These are phyloP conservation scores for Ommatoiulus sabulosus DNA, from an alignment of 2,888 invertebrate species.

Conservation along the genomic window DNA sequence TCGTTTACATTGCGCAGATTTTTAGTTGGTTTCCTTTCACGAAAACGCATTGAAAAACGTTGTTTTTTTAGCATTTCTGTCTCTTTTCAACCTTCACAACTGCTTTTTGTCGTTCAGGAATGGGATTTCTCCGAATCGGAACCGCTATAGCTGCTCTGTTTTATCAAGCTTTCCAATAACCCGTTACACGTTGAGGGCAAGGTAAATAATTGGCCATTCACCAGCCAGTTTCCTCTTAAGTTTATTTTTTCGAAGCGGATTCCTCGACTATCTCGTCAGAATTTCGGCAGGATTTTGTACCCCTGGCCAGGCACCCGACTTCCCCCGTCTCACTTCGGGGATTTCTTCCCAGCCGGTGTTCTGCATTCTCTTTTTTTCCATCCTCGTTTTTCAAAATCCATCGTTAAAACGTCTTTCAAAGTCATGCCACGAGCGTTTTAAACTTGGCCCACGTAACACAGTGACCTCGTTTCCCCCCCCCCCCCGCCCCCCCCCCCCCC, in stretches of 20 bases:
- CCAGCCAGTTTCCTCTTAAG: neutral
- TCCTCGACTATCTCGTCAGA: too few relatives aligned
- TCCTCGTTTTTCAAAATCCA: neutral
- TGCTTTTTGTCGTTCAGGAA: too few relatives aligned
- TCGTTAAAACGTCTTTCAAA: neutral
- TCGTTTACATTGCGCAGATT: too few relatives aligned
- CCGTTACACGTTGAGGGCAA: neutral
- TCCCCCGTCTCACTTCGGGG: neutral
- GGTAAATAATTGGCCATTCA: neutral
- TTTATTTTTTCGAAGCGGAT: too few relatives aligned
- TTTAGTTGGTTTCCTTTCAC: too few relatives aligned
- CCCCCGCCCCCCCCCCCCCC: neutral
- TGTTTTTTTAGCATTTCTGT: too few relatives aligned
- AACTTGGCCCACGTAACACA: slow-evolving; percentile 17
- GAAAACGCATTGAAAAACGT: too few relatives aligned
- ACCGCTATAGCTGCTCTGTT: too few relatives aligned
- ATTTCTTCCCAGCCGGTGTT: neutral
- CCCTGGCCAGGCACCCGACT: neutral
- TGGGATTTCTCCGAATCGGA: too few relatives aligned
- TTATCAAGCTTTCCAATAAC: neutral
- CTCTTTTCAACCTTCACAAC: too few relatives aligned
- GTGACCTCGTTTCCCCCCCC: neutral
- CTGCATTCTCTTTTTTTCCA: neutral
- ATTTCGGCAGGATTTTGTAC: neutral
- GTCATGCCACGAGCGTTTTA: neutral